A percentile compares a stretch with the other conserved stretches of the same genome.
phyloP scores from a whole-genome alignment of 1,140 invertebrate genomes.

The Cyrtorhinus lividipennis region DNA sequence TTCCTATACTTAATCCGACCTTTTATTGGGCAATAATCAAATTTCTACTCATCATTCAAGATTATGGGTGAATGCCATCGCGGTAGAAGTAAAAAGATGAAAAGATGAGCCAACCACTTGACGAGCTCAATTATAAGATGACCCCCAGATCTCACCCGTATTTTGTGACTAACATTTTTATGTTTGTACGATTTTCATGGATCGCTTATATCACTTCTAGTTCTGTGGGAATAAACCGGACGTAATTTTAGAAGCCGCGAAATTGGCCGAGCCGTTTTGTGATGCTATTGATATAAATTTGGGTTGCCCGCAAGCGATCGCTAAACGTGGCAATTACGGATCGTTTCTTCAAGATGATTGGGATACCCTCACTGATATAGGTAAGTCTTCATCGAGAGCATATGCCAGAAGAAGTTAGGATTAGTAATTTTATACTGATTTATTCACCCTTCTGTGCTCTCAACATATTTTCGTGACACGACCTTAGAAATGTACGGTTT shows the following conservation, averaged over 20 bases:
- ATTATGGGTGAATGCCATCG: too few species aligned
- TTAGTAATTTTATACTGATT: neutral
- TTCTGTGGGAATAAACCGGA: constrained; percentile 96
- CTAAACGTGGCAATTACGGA: constrained; percentile 74
- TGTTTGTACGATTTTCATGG: too few species aligned
- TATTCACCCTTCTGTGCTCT: neutral
- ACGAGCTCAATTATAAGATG: too few species aligned
- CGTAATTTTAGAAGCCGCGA: constrained; percentile 69
- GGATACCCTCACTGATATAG: constrained; percentile 65
- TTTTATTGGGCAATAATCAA: too few species aligned
- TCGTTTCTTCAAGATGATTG: constrained; percentile 94
- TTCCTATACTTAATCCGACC: neutral
- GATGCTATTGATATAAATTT: constrained; percentile 97
- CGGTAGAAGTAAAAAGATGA: too few species aligned
- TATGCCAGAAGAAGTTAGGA: neutral
- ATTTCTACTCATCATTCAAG: too few species aligned
- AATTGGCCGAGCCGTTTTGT: constrained; percentile 71
- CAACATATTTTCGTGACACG: too few species aligned
- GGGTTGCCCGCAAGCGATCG: constrained; percentile 92
- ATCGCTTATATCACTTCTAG: too few species aligned
- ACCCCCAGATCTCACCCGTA: too few species aligned
- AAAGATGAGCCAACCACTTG: too few species aligned
- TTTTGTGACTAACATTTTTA: too few species aligned
- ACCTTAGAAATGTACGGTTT: too few species aligned
- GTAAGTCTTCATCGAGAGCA: constrained; percentile 35